phyloP scores from a whole-genome alignment of 2,113 vertebrate species.

The Burhinus oedicnemus region DNA sequence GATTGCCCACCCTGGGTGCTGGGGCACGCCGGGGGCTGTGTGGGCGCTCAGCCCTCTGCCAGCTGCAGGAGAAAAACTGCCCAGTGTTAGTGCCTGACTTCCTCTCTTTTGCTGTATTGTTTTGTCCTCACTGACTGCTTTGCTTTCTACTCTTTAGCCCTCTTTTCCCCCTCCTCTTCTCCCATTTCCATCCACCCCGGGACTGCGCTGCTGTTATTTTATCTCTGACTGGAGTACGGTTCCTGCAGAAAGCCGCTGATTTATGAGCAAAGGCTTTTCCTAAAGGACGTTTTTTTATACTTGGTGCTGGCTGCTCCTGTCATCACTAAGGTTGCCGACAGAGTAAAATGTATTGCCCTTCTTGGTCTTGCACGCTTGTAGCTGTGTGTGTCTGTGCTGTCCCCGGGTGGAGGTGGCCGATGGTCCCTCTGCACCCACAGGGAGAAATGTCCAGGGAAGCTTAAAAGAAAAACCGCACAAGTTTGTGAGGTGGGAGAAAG shows the following conservation, averaged over 20 bases:
- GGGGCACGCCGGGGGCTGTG: rapidly evolving
- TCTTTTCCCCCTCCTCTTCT: background rate
- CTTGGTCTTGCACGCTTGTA: rapidly evolving
- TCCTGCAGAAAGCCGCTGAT: background rate
- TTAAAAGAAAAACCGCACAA: background rate
- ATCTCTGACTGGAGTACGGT: rapidly evolving
- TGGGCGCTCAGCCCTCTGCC: background rate
- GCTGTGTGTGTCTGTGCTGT: background rate
- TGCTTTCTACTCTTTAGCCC: background rate
- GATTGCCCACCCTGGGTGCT: background rate
- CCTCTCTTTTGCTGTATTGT: rapidly evolving
- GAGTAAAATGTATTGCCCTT: background rate
- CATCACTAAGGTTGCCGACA: background rate
- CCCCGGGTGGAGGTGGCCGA: rapidly evolving
- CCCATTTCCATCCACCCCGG: rapidly evolving
- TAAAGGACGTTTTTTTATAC: background rate
- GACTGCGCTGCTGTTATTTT: background rate
- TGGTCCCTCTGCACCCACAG: background rate
- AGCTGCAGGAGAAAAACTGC: background rate
- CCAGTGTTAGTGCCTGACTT: rapidly evolving
- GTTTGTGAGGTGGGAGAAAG: background rate
- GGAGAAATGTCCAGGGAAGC: rapidly evolving
- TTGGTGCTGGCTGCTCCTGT: background rate
- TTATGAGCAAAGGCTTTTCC: background rate
- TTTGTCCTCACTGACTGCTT: background rate